Conservation (phyloP, 2,888 invertebrate genomes). For the Metallyticus violacea region DNA sequence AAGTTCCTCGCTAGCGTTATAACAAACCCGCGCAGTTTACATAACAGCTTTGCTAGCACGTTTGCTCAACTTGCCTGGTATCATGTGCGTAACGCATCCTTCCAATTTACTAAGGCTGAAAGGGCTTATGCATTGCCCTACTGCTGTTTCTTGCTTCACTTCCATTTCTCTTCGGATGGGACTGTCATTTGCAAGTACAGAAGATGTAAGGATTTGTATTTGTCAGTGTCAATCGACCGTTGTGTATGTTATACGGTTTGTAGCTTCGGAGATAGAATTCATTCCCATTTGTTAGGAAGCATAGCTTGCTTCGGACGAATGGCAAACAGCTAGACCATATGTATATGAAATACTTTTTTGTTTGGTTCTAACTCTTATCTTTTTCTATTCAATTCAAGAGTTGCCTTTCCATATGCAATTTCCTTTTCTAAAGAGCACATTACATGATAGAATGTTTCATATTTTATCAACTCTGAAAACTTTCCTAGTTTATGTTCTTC, state of each 20-base stretch:
- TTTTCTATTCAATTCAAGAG: background rate
- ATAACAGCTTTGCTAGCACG: background rate
- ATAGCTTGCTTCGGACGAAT: background rate
- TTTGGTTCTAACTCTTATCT: background rate
- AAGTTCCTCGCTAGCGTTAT: too few species aligned
- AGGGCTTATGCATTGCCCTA: background rate
- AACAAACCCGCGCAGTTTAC: background rate
- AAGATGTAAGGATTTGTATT: background rate
- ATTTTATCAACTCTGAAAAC: too few species aligned
- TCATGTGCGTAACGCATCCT: background rate
- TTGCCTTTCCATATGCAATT: background rate
- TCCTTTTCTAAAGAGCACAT: too few species aligned
- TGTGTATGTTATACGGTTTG: background rate
- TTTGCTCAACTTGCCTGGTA: background rate
- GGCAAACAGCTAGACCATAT: background rate
- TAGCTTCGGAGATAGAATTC: background rate
- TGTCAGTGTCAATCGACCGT: background rate
- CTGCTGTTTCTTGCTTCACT: background rate
- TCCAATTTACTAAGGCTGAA: background rate
- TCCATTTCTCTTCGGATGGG: background rate
- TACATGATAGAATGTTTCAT: too few species aligned
- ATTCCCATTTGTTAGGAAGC: background rate
- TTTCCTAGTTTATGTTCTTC: too few species aligned
- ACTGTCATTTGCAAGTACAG: background rate
- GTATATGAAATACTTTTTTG: too few species aligned